These are phyloP conservation scores for Epsilonema sp. DNA, from an alignment of 2,888 invertebrate genomes.

Conservation along the genomic window DNA sequence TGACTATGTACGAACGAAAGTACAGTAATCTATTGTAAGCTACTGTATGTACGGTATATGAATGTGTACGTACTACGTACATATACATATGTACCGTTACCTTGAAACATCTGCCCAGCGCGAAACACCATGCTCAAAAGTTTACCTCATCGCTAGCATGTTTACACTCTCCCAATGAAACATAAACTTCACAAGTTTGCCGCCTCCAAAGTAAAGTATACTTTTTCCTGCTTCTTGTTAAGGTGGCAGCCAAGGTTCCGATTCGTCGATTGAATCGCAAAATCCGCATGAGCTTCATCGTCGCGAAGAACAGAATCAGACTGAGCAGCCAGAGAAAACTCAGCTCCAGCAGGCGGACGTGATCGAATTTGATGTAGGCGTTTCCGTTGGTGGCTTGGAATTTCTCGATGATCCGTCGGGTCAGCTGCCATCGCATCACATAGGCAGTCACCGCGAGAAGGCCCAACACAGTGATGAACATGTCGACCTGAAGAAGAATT, in stretches of 20 bases:
- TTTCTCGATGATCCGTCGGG: conserved; percentile 26
- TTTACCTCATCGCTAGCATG: too few relatives aligned
- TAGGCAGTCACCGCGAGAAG: conserved; percentile 32
- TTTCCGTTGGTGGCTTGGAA: conserved; percentile 30
- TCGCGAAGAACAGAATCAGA: conserved; percentile 35
- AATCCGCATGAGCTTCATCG: conserved; percentile 34
- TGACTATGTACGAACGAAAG: too few relatives aligned
- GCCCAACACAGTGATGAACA: conserved; percentile 27
- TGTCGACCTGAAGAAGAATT: too few relatives aligned
- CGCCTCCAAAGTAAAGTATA: too few relatives aligned
- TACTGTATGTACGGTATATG: too few relatives aligned
- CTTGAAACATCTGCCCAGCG: too few relatives aligned
- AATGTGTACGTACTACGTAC: too few relatives aligned
- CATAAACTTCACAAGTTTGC: too few relatives aligned
- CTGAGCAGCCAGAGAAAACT: conserved; percentile 32
- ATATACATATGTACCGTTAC: too few relatives aligned
- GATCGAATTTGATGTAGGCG: conserved; percentile 22
- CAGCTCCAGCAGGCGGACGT: conserved; percentile 26
- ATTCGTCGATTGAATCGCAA: conserved; percentile 35
- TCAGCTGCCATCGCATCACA: conserved; percentile 27
- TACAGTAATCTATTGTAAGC: too few relatives aligned
- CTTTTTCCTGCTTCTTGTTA: conserved; percentile 10
- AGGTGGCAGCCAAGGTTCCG: conserved; percentile 32
- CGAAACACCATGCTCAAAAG: too few relatives aligned
- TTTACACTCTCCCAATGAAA: too few relatives aligned